Evolutionary conservation across 2,797 vertebrate genomes (phyloP).

Genomic region (Epinephelus awoara): DNA sequence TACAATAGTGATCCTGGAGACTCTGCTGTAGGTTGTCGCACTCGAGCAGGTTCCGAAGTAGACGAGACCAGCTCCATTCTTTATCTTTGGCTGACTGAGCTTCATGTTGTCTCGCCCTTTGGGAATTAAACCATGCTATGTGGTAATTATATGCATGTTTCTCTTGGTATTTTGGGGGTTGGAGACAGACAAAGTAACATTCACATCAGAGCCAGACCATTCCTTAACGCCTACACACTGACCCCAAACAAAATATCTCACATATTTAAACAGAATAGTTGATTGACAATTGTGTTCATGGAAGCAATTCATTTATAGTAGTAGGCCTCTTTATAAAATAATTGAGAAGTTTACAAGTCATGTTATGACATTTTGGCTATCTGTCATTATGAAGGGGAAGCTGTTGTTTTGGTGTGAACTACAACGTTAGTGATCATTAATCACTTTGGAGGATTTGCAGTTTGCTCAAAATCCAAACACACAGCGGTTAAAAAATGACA

Average conservation of each 20-base stretch:
- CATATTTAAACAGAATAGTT: constrained; percentile 65
- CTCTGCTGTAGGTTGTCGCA: constrained; percentile 23
- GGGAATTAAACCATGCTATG: constrained; percentile 74
- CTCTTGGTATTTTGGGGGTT: constrained; percentile 77
- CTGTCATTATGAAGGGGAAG: constrained; percentile 30
- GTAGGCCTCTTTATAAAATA: constrained; percentile 30
- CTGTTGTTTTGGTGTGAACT: constrained; percentile 37
- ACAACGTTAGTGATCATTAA: constrained; percentile 17
- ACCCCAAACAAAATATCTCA: constrained; percentile 74
- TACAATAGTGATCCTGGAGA: background rate
- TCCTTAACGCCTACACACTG: constrained; percentile 70
- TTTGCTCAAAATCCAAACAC: constrained; percentile 28
- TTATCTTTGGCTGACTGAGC: constrained; percentile 51
- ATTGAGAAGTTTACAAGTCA: constrained; percentile 26
- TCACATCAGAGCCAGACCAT: constrained; percentile 73
- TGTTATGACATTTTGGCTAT: constrained; percentile 16
- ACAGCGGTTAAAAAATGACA: constrained; percentile 10
- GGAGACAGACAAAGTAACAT: constrained; percentile 76
- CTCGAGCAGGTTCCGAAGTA: constrained; percentile 28
- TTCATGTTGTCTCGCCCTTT: constrained; percentile 62
- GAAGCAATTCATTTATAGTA: constrained; percentile 50
- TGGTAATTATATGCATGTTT: constrained; percentile 77
- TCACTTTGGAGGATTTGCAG: constrained; percentile 21
- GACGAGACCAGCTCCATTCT: constrained; percentile 48
- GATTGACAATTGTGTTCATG: constrained; percentile 67